phyloP scores from a whole-genome alignment of 2,888 invertebrate species.

The Drosophila picticornis region DNA sequence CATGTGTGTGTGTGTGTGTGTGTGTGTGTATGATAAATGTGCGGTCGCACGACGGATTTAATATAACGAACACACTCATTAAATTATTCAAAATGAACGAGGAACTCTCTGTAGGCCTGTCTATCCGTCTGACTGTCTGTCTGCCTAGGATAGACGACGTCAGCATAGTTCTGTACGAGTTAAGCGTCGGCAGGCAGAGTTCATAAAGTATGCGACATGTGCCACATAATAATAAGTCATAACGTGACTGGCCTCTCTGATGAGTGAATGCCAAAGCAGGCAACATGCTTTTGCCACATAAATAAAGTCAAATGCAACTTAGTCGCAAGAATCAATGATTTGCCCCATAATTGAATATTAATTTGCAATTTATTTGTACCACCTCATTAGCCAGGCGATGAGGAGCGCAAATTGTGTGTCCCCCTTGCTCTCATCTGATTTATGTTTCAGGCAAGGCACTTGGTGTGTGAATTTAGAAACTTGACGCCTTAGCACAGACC shows the following conservation, averaged over 20 bases:
- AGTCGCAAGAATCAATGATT: conserved; percentile 41
- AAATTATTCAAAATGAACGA: conserved; percentile 66
- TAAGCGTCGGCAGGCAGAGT: conserved; percentile 25
- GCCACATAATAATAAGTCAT: conserved; percentile 43
- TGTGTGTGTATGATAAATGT: conserved; percentile 68
- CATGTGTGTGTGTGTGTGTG: conserved; percentile 11
- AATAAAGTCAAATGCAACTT: conserved; percentile 9
- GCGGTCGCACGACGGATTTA: conserved; percentile 65
- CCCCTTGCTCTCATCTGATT: conserved; percentile 36
- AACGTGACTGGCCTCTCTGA: conserved; percentile 47
- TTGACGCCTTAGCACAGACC: conserved; percentile 29
- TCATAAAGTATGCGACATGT: conserved; percentile 59
- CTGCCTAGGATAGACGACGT: conserved; percentile 9
- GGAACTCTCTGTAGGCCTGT: background rate
- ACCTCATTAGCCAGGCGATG: conserved; percentile 53
- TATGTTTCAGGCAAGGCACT: conserved; percentile 35
- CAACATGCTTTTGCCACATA: conserved; percentile 23
- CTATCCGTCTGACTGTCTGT: background rate
- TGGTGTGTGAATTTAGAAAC: conserved; percentile 29
- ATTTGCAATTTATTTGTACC: conserved; percentile 55
- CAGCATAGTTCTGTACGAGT: conserved; percentile 39
- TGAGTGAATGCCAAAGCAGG: conserved; percentile 12
- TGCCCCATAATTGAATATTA: conserved; percentile 72
- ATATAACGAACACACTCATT: conserved; percentile 63
- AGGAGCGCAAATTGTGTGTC: conserved; percentile 17